phyloP scores from a whole-genome alignment of 1,140 invertebrate species.

The Anastrepha obliqua region DNA sequence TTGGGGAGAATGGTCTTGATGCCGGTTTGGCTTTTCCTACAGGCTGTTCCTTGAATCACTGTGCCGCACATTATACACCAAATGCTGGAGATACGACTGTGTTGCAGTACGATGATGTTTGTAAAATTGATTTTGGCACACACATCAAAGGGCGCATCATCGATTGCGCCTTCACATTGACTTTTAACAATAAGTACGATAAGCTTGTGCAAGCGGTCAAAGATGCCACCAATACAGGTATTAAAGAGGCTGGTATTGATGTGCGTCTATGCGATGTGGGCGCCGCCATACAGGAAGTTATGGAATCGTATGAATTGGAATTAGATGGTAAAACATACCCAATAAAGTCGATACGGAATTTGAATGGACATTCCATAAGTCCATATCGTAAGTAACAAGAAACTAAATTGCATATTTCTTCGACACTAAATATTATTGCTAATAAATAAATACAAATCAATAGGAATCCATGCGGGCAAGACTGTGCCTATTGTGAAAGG shows the following conservation, averaged over 20 bases:
- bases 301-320: constrained; percentile 99
- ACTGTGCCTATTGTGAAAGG: constrained; percentile 99
- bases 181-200: constrained; percentile 98
- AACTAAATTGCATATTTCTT: background rate
- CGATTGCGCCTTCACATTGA: constrained; percentile 98
- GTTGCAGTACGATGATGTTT: constrained; percentile 96
- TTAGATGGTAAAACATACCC: constrained; percentile 97
- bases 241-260: constrained; percentile 96
- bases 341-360: constrained; percentile 97
- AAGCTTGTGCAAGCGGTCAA: constrained; percentile 95
- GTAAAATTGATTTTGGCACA: constrained; percentile 99
- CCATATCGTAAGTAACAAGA: constrained; percentile 86
- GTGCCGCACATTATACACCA: constrained; percentile 99
- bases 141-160: constrained; percentile 99
- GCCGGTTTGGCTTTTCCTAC: constrained; percentile 99
- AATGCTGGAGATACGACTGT: constrained; percentile 98
- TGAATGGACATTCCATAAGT: constrained; percentile 98
- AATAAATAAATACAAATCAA: background rate
- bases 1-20: constrained; percentile 95
- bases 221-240: constrained; percentile 98
- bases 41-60: constrained; percentile 98
- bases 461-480: constrained; percentile 98
- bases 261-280: constrained; percentile 98
- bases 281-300: constrained; percentile 98
- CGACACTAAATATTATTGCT: background rate